Base-by-base conservation (phyloP, 2,888 invertebrate genomes). In the Lutraria lutraria region DNA sequence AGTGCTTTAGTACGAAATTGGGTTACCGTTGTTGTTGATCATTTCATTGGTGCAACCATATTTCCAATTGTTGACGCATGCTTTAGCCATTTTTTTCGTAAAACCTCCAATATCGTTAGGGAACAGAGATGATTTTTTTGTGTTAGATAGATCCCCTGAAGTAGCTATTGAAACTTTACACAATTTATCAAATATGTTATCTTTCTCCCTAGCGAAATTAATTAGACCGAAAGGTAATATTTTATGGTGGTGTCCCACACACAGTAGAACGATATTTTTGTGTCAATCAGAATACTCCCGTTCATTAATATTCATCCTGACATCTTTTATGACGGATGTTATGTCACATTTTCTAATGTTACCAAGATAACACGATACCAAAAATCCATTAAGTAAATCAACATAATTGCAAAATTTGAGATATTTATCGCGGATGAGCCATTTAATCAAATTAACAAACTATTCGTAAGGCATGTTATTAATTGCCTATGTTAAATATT, bases 361-460 rank as follows among this genome's bases (percentile, higher is more conserved):
- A 68, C 63, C 12, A 68, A n/a, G n/a, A 68, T 68, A 68, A 68
- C 63, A 25, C 8, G n/a, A 21, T 68, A 25, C 25, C 12, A n/a
- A 68, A 10, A 68, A 68, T 68, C 25, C 63, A 68, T 68, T 68
- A 68, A 25, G 12, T 68, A 68, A 25, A 68, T 68, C 25, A 68
- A 68, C n/a, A 25, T 68, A 21, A 68, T 68, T 68, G 25, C 21
- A 10, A 68, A 43, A 68, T 12, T 21, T 25, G 63, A 68, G 63
- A 68, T 68, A n/a, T 21, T 68, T 68, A n/a, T 10, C 12, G n/a
- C n/a, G 63, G 25, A 13, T 68, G 13, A n/a, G 25, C 12, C 63
- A 68, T n/a, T 68, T 68, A 68, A 68, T 68, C 63, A 68, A n/a
- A 68, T 68, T 68, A 68, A 68, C 25, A 68, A n/a, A 25, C n/a